Evolutionary conservation across 2,888 invertebrate species (phyloP), one percentile per base, ranked within the genome.

Genomic region (Pherbina coryleti): DNA sequence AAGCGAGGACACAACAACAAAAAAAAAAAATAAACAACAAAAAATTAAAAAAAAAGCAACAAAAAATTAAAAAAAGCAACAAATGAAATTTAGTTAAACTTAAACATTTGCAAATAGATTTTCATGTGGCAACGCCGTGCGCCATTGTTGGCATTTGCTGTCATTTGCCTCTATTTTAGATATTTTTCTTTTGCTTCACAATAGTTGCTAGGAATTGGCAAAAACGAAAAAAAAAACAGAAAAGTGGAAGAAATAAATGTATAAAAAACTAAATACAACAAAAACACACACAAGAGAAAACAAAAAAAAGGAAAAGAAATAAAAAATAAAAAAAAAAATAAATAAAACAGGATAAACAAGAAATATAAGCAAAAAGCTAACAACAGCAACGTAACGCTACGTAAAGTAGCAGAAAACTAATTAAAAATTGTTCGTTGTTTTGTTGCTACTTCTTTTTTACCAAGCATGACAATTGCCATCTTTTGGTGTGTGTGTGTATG

Each of bases 141-240:
- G 53, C 11, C 69, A 69, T 72, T 72, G 44, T 60, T 72, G 72
- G 19, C 64, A 66, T 34, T 66, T 66, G 64, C 19, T 66, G 64
- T 31, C 64, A 64, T 64, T 17, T 66, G 37, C 34, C 37, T 34
- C 64, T 31, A 64, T 64, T 17, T 51, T 49, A 3, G 2, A 19
- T n/a, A 5, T 44, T 49, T 69, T 51, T 22, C 8, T 31, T 22
- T 9, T 3, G 17, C 62, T 31, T 25, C 1, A 22, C 1, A 19
- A 55, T 19, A 22, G 19, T 9, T 11, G 11, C 14, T 44, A 2
- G 2, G 44, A 44, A 14, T 44, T 44, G 44, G 14, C 44, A 44
- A 44, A 44, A 44, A n/a, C n/a, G n/a, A n/a, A 53, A 53, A 53
- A 17, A 53, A 53, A 5, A 53, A 1, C 22, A 17, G 28, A 28